A percentile compares a stretch with the other conserved stretches of the same genome.
These are phyloP conservation scores for Trinorchestia longiramus DNA, from an alignment of 1,140 invertebrate genomes.

Conservation along the genomic window DNA sequence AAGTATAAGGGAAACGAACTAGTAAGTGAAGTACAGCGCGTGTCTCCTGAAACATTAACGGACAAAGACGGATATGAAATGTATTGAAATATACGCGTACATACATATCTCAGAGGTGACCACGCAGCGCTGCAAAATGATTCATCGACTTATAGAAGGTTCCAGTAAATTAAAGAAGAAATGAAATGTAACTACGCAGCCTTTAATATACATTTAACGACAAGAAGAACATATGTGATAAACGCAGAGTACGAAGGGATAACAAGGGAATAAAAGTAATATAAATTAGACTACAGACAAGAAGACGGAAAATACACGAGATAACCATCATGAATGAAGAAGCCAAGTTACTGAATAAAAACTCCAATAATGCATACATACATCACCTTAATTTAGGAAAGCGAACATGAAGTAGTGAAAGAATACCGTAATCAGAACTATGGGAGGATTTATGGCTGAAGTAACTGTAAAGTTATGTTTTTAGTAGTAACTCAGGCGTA, in stretches of 20 bases:
- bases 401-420: too few relatives aligned
- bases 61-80: too few relatives aligned
- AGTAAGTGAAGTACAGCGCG: neutral
- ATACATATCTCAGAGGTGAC: neutral
- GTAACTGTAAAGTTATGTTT: too few relatives aligned
- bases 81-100: neutral
- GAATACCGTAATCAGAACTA: too few relatives aligned
- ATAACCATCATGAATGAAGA: neutral
- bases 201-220: neutral
- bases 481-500: too few relatives aligned
- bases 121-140: neutral
- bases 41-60: neutral
- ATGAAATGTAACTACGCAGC: neutral
- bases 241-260: neutral
- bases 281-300: neutral
- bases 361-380: neutral
- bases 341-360: neutral
- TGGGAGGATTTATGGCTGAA: too few relatives aligned
- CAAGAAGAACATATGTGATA: neutral
- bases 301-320: neutral
- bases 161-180: neutral
- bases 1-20: neutral
- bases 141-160: neutral
- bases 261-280: neutral
- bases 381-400: too few relatives aligned